phyloP scores from a whole-genome alignment of 2,888 invertebrate species.

The Cantharis nigra region DNA sequence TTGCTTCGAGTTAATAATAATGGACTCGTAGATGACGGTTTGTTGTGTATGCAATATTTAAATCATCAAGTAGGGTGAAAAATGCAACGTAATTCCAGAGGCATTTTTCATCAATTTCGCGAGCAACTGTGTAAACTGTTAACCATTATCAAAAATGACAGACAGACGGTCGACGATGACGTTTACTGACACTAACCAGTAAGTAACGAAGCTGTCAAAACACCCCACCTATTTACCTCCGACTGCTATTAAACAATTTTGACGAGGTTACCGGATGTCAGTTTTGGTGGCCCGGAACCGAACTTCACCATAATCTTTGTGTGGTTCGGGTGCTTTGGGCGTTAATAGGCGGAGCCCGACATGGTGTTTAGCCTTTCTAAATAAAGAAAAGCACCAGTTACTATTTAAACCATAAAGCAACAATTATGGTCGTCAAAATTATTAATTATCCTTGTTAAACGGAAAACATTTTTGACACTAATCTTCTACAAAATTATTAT shows the following conservation, averaged over 20 bases:
- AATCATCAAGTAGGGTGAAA: slow-evolving; percentile 43
- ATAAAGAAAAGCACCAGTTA: slow-evolving; percentile 5
- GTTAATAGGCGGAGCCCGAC: slow-evolving; percentile 30
- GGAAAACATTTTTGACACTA: neutral
- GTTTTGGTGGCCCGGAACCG: slow-evolving; percentile 32
- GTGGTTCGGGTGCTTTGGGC: slow-evolving; percentile 25
- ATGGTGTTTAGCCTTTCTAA: slow-evolving; percentile 15
- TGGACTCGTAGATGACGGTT: slow-evolving; percentile 21
- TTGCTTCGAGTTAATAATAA: slow-evolving; percentile 25
- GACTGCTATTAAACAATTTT: slow-evolving; percentile 35
- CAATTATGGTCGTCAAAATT: neutral
- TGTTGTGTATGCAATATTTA: slow-evolving; percentile 30
- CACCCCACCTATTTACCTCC: slow-evolving; percentile 33
- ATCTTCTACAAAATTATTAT: neutral
- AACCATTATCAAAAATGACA: slow-evolving; percentile 28
- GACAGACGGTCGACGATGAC: slow-evolving; percentile 27
- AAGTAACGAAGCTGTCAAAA: slow-evolving; percentile 37
- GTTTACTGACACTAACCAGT: slow-evolving; percentile 19
- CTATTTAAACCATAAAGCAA: neutral
- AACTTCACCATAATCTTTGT: slow-evolving; percentile 5
- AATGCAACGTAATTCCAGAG: slow-evolving; percentile 48
- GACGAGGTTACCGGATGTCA: slow-evolving; percentile 35
- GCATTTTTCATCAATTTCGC: slow-evolving; percentile 31
- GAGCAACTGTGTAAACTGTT: slow-evolving; percentile 26
- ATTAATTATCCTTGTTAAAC: neutral